A percentile compares a stretch with the other conserved stretches of the same genome.
Evolutionary conservation across 2,113 vertebrate species (phyloP).

Genomic region (Thinocorus orbignyianus): DNA sequence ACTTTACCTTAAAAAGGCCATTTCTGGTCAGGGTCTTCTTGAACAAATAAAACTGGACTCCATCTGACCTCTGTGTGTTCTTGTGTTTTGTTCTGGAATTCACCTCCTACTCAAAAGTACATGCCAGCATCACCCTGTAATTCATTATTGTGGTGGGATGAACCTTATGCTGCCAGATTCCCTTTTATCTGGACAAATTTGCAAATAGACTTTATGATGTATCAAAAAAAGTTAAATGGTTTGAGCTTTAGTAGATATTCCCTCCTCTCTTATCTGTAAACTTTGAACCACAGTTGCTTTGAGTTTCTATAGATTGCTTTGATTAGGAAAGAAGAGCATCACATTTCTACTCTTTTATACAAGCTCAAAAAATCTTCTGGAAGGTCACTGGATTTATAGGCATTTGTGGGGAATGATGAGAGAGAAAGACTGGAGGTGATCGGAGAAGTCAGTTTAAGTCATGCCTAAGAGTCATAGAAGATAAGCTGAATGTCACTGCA

Average conservation of each 20-base stretch:
- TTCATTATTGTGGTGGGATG: neutral
- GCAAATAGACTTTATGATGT: neutral
- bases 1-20: fast-evolving
- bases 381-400: neutral
- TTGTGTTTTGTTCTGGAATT: neutral
- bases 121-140: fast-evolving
- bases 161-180: neutral
- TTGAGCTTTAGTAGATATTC: neutral
- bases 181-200: neutral
- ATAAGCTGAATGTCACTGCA: neutral
- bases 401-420: neutral
- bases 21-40: neutral
- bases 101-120: neutral
- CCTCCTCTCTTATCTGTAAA: neutral
- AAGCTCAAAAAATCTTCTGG: neutral
- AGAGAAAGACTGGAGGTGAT: neutral
- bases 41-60: neutral
- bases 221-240: neutral
- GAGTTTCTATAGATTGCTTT: neutral
- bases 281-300: neutral
- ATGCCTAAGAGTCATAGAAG: neutral
- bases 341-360: neutral
- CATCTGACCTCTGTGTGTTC: neutral
- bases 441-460: neutral
- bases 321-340: neutral